Percentiles rank a stretch among this genome's conserved stretches.
Conservation (phyloP, 1,140 invertebrate species). For the Atta colombica region DNA sequence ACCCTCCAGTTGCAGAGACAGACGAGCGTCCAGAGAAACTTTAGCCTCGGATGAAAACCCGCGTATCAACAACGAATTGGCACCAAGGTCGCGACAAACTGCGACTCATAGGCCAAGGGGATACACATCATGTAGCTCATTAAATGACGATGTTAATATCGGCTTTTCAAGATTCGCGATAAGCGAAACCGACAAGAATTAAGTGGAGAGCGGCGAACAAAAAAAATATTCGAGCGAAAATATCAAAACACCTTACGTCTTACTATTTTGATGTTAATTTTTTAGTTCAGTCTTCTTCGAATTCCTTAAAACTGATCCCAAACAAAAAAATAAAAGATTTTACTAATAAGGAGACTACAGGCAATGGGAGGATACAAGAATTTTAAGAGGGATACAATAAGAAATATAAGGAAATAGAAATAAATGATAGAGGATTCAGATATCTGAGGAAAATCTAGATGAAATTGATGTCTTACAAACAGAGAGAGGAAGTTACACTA, state of each 20-base stretch:
- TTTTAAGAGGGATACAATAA: too few relatives aligned
- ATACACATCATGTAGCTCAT: conserved; percentile 23
- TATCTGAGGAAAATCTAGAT: too few relatives aligned
- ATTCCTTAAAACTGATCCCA: too few relatives aligned
- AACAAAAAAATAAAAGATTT: too few relatives aligned
- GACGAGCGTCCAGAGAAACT: conserved; percentile 42
- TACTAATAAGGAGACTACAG: too few relatives aligned
- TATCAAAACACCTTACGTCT: neutral
- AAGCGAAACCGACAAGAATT: neutral
- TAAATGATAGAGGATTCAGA: too few relatives aligned
- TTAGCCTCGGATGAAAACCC: conserved; percentile 14
- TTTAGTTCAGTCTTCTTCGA: too few relatives aligned
- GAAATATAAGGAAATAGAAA: too few relatives aligned
- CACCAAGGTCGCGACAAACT: neutral
- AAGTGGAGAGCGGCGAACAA: neutral
- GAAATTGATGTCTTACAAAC: too few relatives aligned
- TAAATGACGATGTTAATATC: neutral
- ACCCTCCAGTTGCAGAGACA: conserved; percentile 28
- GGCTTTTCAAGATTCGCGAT: neutral
- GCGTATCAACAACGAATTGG: conserved; percentile 4
- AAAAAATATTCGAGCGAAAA: neutral
- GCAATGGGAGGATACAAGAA: too few relatives aligned
- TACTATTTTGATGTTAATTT: too few relatives aligned
- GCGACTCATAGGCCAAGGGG: neutral
- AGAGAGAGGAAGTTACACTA: too few relatives aligned